Base-by-base conservation (phyloP, 2,113 vertebrate species). In the Sapayoa aenigma region DNA sequence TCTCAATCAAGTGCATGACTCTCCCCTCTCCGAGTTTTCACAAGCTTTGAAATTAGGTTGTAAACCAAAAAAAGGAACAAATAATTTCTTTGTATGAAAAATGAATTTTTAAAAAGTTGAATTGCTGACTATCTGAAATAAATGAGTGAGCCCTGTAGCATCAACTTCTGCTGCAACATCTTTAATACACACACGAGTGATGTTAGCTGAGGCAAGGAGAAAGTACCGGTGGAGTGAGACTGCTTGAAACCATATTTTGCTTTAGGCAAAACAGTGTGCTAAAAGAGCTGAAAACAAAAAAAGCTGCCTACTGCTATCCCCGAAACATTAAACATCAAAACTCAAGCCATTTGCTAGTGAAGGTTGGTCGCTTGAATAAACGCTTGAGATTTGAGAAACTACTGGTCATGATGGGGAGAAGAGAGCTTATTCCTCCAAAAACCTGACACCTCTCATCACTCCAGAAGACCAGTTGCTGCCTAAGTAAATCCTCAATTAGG, bases 321-420 rank as follows among this genome's bases (percentile, higher is more conserved):
- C 93, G 84, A 75, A 94, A 95, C 90, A 96, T 96, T 94, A 94
- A 96, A 96, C 95, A 95, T 97, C 97, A 97, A 97, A 97, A 95
- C 93, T 88, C 63, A 2, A 96, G 92, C 92, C 93, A 93, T 90
- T 94, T 94, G 78, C 92, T 91, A 6, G 68, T 80, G 94, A 87
- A 91, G 82, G 66, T 55, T 94, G 92, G 95, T 96, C 28, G 56
- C 93, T 90, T 80, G 73, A 95, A 97, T 93, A 96, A 97, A 93
- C 22, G 52, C 84, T 94, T 3, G 24, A 92, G 87, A 68, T 94
- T 93, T 96, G 82, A 94, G 94, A 93, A 87, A 69, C 94, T 76
- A 86, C 66, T 95, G 93, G 93, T 94, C 92, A 55, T 16, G 5
- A 94, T 87, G 49, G 93, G 86, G 28, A 88, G 90, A 78, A 69